These are phyloP conservation scores for Dascyllus trimaculatus DNA, from an alignment of 2,113 vertebrate species.

Conservation along the genomic window DNA sequence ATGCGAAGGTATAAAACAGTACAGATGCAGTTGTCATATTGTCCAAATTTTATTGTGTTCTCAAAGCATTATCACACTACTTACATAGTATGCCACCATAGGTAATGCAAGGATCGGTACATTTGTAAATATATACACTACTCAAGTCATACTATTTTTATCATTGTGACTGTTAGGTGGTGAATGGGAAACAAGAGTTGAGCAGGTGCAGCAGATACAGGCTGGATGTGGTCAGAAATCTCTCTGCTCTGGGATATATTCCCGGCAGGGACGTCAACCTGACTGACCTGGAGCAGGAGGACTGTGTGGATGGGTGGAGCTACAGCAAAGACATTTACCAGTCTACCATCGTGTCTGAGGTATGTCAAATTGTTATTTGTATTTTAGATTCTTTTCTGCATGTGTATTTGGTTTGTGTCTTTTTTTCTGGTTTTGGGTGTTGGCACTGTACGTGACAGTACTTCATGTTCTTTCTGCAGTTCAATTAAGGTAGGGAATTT, in stretches of 20 bases:
- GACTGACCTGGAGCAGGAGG: constrained; percentile 72
- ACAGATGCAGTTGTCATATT: too few species aligned
- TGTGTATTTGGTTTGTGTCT: neutral
- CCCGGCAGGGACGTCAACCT: constrained; percentile 75
- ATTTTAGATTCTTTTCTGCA: neutral
- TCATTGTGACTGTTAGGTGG: constrained; percentile 35
- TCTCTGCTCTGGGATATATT: constrained; percentile 64
- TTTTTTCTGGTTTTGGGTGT: too few species aligned
- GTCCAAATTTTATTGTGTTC: too few species aligned
- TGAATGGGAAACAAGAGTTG: constrained; percentile 62
- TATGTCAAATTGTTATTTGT: neutral
- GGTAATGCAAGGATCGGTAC: too few species aligned
- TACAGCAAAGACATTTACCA: constrained; percentile 80
- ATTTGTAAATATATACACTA: too few species aligned
- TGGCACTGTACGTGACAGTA: too few species aligned
- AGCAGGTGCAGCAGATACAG: constrained; percentile 81
- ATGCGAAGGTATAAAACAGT: too few species aligned
- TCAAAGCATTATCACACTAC: too few species aligned
- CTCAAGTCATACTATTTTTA: neutral
- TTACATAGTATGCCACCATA: too few species aligned
- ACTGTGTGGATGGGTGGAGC: constrained; percentile 79
- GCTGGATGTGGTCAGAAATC: constrained; percentile 73
- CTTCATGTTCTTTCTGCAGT: neutral
- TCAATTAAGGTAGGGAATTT: neutral
- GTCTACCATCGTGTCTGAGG: constrained; percentile 81